These are phyloP conservation scores for Megalops cyprinoides DNA, from an alignment of 2,797 vertebrate genomes.

Conservation along the genomic window DNA sequence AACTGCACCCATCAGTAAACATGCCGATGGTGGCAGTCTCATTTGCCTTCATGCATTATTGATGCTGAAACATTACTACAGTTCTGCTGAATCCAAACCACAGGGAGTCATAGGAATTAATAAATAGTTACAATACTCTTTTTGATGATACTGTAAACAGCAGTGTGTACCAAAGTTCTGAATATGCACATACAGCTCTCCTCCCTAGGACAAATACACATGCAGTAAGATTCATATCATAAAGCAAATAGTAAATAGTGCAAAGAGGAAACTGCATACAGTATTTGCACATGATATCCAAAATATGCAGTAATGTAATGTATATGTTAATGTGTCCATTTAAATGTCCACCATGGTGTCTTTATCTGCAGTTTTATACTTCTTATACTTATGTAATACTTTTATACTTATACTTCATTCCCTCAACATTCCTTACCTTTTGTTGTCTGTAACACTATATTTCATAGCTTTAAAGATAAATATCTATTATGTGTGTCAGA, in stretches of 20 bases:
- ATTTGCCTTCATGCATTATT: conserved; percentile 29
- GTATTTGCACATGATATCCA: too few relatives aligned
- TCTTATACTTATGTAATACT: too few relatives aligned
- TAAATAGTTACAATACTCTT: neutral
- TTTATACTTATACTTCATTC: too few relatives aligned
- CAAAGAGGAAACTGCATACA: too few relatives aligned
- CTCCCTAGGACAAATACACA: neutral
- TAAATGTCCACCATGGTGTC: too few relatives aligned
- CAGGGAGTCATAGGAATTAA: neutral
- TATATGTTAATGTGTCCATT: too few relatives aligned
- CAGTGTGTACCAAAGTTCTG: neutral
- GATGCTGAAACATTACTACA: neutral
- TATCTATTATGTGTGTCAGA: too few relatives aligned
- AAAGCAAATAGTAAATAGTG: neutral
- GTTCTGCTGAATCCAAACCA: conserved; percentile 21
- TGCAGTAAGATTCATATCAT: neutral
- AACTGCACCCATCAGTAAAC: neutral
- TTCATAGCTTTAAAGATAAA: too few relatives aligned
- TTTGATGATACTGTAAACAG: neutral
- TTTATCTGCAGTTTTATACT: too few relatives aligned
- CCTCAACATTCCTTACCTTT: too few relatives aligned
- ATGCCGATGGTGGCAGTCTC: neutral
- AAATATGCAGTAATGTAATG: too few relatives aligned
- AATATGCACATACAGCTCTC: neutral
- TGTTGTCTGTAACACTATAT: too few relatives aligned